Evolutionary conservation across 1,140 invertebrate species (phyloP), one percentile per base, ranked within the genome.

Genomic region (Aphelenchoides fujianensis): DNA sequence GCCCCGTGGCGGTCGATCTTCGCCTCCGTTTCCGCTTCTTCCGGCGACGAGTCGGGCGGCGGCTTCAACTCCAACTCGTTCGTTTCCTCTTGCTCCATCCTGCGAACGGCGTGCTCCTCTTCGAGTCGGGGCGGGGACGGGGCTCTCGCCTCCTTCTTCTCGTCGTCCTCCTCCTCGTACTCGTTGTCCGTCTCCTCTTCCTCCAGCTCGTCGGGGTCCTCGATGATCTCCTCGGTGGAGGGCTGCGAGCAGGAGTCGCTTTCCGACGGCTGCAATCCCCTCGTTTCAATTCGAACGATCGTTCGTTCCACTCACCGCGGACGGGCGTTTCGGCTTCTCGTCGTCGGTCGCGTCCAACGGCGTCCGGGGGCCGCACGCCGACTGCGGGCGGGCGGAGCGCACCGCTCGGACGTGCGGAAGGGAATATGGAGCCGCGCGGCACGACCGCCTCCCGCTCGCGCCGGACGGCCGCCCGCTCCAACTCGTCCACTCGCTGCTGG

Each of bases 21-120:
- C 41, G 41, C 41, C 23, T 48, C 41, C 41, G 19, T 59, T 5
- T 59, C 27, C 23, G 55, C 55, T 59, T 59, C 41, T 48, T 48
- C 41, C 23, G 41, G 23, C 23, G 12, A 12, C 23, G 12, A 12
- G 23, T 16, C 41, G 23, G 41, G 12, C 41, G 23, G 12, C 23
- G 41, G 41, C 23, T 48, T 48, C 23, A 23, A 48, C 23, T 48
- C 41, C 41, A 48, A 48, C 41, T 48, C 41, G 12, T 48, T 48
- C 12, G 41, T 48, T 48, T 48, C 41, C 12, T 16, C 23, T 48
- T 48, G 41, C 41, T 48, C 23, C 41, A 48, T 16, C 41, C 23
- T 48, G 12, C 23, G 41, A 23, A 48, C 23, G 12, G 12, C 23
- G 41, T 48, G 23, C 23, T 48, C 12, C 41, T 48, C 41, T 48